A percentile compares a stretch with the other conserved stretches of the same genome.
Conservation (phyloP, 2,113 vertebrate species). For the Stegastes partitus region DNA sequence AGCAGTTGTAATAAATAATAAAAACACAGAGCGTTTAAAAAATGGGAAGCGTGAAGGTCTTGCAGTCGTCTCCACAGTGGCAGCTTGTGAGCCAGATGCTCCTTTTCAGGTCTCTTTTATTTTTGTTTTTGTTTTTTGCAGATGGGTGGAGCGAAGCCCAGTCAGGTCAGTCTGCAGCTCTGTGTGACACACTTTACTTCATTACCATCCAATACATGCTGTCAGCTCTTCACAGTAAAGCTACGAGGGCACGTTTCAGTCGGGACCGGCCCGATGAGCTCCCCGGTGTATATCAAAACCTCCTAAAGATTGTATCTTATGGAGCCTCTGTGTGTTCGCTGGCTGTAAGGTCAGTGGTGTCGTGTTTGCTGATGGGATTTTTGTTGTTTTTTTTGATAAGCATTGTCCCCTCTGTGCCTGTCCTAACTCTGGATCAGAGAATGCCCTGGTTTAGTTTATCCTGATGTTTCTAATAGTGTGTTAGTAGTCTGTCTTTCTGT, state of each 20-base stretch:
- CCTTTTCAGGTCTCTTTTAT: background rate
- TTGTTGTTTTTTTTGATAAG: slow-evolving; percentile 25
- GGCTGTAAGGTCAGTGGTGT: slow-evolving; percentile 50
- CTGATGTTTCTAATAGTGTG: background rate
- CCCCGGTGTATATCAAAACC: slow-evolving; percentile 30
- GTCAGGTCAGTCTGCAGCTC: background rate
- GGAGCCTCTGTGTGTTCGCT: background rate
- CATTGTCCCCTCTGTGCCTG: background rate
- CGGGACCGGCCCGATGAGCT: background rate
- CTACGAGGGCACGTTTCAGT: background rate
- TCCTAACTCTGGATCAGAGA: slow-evolving; percentile 6
- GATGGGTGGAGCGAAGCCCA: slow-evolving; percentile 5
- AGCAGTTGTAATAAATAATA: background rate
- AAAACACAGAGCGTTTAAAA: background rate
- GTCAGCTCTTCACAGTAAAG: background rate
- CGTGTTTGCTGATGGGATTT: slow-evolving; percentile 45
- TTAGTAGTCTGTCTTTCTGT: background rate
- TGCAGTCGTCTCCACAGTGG: background rate
- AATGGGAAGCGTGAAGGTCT: background rate
- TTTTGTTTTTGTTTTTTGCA: background rate
- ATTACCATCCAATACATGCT: background rate
- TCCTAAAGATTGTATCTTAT: slow-evolving; percentile 21
- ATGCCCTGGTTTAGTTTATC: background rate
- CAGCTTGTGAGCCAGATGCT: background rate
- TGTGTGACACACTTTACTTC: background rate